These are phyloP conservation scores for Sebastes hubbsi DNA, from an alignment of 2,797 vertebrate species.

Conservation along the genomic window DNA sequence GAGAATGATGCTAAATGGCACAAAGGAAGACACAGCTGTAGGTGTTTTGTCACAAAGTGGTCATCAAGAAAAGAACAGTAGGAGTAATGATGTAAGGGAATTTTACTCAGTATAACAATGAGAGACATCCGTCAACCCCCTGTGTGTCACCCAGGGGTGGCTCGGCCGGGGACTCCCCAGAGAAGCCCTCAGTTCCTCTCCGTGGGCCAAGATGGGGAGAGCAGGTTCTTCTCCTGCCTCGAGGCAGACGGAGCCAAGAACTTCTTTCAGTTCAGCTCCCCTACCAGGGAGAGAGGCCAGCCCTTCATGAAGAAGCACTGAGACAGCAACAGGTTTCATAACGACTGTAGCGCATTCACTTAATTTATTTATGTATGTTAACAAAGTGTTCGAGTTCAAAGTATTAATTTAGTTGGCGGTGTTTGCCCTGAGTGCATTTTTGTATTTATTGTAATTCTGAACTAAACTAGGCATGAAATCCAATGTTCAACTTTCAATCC, in stretches of 20 bases:
- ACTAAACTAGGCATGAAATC: not conserved
- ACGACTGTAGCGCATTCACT: not conserved
- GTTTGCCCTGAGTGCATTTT: not conserved
- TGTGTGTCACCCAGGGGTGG: slow-evolving; percentile 58
- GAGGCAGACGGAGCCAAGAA: slow-evolving; percentile 68
- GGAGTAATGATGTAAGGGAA: slow-evolving; percentile 45
- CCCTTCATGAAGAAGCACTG: slow-evolving; percentile 62
- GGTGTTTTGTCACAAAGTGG: slow-evolving; percentile 22
- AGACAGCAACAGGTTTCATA: slow-evolving; percentile 6
- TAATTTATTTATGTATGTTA: not conserved
- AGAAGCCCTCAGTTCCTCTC: slow-evolving; percentile 69
- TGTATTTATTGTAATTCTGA: not conserved
- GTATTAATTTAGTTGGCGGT: not conserved
- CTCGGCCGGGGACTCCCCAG: slow-evolving; percentile 58
- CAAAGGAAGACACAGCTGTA: slow-evolving; percentile 15
- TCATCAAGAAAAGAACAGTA: slow-evolving; percentile 19
- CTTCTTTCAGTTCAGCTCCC: slow-evolving; percentile 82
- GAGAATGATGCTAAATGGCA: slow-evolving; percentile 16
- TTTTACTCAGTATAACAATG: slow-evolving; percentile 51
- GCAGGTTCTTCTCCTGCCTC: slow-evolving; percentile 71
- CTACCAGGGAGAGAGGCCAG: slow-evolving; percentile 52
- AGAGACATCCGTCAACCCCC: slow-evolving; percentile 37
- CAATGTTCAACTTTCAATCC: not conserved
- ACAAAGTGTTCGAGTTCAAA: not conserved
- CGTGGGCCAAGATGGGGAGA: slow-evolving; percentile 50